Percentiles rank a stretch among this genome's conserved stretches.
phyloP scores from a whole-genome alignment of 2,888 invertebrate species.

The Oeneis ivallda region DNA sequence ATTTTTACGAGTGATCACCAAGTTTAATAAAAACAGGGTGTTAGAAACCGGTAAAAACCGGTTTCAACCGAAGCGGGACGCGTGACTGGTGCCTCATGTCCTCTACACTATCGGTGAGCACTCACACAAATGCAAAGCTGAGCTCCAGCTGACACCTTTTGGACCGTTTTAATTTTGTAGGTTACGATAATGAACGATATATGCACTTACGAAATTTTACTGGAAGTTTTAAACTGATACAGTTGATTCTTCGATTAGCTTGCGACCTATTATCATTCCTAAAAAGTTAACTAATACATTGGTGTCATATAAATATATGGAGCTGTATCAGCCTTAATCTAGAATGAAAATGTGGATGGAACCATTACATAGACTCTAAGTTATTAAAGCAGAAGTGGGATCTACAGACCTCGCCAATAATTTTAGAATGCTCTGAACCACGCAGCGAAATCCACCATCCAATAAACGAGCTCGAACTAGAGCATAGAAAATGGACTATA shows the following conservation, averaged over 20 bases:
- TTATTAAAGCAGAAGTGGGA: constrained; percentile 58
- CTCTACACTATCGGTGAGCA: too few relatives aligned
- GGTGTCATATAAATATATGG: constrained; percentile 31
- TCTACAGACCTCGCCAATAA: constrained; percentile 56
- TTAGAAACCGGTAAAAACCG: too few relatives aligned
- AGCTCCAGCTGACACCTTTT: too few relatives aligned
- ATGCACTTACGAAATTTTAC: not conserved
- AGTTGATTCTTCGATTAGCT: constrained; percentile 14
- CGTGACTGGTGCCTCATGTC: too few relatives aligned
- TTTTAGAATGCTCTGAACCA: too few relatives aligned
- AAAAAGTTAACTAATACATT: not conserved
- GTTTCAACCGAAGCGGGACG: too few relatives aligned
- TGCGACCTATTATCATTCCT: constrained; percentile 1
- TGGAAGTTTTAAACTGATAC: constrained; percentile 13
- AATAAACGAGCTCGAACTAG: too few relatives aligned
- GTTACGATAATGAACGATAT: not conserved
- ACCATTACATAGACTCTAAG: constrained; percentile 56
- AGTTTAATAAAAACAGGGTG: too few relatives aligned
- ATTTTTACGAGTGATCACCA: too few relatives aligned
- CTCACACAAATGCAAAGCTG: too few relatives aligned
- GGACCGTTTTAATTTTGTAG: not conserved
- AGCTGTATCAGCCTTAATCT: constrained; percentile 48
- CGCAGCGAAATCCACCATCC: too few relatives aligned
- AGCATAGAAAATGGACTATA: too few relatives aligned
- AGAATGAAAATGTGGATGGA: constrained; percentile 68